Conservation (phyloP, 1,140 invertebrate species). For the Thereuonema tuberculata region DNA sequence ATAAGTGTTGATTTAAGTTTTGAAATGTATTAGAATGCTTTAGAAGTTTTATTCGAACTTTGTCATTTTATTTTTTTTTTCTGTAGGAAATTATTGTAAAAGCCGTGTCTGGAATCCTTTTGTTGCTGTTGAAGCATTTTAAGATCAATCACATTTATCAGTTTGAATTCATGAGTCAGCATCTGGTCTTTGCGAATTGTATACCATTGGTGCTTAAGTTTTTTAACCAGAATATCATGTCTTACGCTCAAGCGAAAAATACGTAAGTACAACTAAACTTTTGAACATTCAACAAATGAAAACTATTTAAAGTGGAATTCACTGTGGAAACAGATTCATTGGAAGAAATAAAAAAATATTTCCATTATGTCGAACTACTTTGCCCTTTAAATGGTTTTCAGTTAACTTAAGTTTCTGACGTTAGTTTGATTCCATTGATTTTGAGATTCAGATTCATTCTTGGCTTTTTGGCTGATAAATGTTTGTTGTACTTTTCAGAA, state of each 20-base stretch:
- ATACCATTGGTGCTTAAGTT: constrained; percentile 97
- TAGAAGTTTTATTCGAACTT: too few species aligned
- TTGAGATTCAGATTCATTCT: not conserved
- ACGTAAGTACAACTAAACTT: constrained; percentile 39
- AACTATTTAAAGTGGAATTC: constrained; percentile 5
- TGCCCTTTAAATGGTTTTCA: too few species aligned
- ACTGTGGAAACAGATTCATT: not conserved
- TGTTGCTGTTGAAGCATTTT: constrained; percentile 92
- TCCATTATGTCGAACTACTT: too few species aligned
- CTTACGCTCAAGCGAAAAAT: constrained; percentile 90
- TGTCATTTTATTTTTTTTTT: not conserved
- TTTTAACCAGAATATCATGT: constrained; percentile 96
- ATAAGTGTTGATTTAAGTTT: too few species aligned
- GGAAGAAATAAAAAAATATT: not conserved
- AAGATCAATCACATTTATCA: constrained; percentile 99
- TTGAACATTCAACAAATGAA: too few species aligned
- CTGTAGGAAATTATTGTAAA: constrained; percentile 86
- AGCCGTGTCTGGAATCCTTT: constrained; percentile 83
- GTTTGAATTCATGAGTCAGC: constrained; percentile 98
- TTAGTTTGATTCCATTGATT: not conserved
- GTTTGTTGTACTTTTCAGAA: constrained; percentile 36
- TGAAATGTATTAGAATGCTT: too few species aligned
- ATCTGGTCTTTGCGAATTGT: constrained; percentile 98
- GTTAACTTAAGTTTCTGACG: too few species aligned
- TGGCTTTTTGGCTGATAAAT: not conserved